phyloP scores from a whole-genome alignment of 2,888 invertebrate species.

The Scaeva pyrastri region DNA sequence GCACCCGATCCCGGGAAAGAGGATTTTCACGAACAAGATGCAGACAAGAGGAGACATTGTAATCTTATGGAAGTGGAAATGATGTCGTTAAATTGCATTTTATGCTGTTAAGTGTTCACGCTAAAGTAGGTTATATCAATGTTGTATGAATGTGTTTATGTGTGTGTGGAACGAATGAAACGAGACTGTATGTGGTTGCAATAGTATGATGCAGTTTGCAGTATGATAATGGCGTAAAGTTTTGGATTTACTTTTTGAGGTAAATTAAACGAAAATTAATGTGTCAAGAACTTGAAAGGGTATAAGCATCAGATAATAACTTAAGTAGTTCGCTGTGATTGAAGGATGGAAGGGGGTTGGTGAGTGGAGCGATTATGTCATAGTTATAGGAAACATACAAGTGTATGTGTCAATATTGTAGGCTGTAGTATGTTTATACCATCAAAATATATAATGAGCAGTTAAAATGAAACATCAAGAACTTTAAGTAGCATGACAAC shows the following conservation, averaged over 20 bases:
- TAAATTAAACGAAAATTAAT: constrained; percentile 21
- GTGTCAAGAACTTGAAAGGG: neutral
- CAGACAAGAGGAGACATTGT: constrained; percentile 55
- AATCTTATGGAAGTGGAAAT: constrained; percentile 56
- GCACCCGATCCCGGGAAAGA: constrained; percentile 28
- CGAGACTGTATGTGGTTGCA: neutral
- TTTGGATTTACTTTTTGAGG: constrained; percentile 16
- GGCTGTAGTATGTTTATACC: no score
- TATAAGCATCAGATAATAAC: neutral
- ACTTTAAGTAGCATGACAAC: no score
- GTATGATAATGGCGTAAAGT: neutral
- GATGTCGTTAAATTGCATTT: constrained; percentile 58
- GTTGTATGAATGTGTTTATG: constrained; percentile 6
- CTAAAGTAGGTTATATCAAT: constrained; percentile 33
- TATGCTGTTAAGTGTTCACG: constrained; percentile 18
- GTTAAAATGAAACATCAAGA: no score
- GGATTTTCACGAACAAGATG: constrained; percentile 27
- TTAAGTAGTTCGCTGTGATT: neutral
- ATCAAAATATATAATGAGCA: no score
- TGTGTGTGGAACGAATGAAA: no score
- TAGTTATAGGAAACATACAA: no score
- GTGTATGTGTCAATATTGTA: no score
- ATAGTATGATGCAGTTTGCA: neutral
- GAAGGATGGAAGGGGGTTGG: no score
- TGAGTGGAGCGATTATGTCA: no score